Evolutionary conservation across 2,888 invertebrate genomes (phyloP), one percentile per base, ranked within the genome.

Genomic region (Agrotis ipsilon): DNA sequence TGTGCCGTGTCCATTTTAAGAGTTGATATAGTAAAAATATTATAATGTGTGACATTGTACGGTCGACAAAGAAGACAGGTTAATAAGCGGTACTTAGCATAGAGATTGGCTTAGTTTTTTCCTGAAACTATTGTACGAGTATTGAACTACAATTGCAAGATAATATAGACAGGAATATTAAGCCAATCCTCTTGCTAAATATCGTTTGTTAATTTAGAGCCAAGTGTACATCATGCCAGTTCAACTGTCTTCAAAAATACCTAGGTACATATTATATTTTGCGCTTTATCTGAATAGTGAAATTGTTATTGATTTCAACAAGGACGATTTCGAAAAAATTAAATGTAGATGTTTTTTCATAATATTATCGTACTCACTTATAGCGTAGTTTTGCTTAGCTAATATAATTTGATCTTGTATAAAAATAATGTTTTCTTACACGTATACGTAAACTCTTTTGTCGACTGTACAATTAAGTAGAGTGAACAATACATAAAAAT

Each of bases 41-140:
- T 32, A 27, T 27, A 27, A 9, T 39, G 11, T 39, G 39, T 45
- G 55, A 18, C 45, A 57, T 54, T 14, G 48, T 75, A 75, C 18
- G n/a, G 43, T 75, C 54, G 21, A n/a, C 55, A 75, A 65, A 57
- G 5, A 55, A 32, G 18, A 21, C 27, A n/a, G 18, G 54, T n/a
- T 32, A 55, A 55, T 55, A 32, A 5, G 13, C 6, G 32, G n/a
- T n/a, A 27, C n/a, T n/a, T n/a, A 27, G 11, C 54, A 18, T 2
- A 27, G 11, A 39, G 9, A 11, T 9, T 54, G 16, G 1, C 16
- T 54, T 9, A 54, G 11, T 9, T 5, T 54, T 54, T n/a, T 54
- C 18, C 5, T 27, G 27, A 27, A 24, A 27, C 18, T 27, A 18
- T 18, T 18, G 18, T 4, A 54, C 27, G 27, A 27, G 1, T 54